Evolutionary conservation across 2,113 vertebrate genomes (phyloP), one percentile per base, ranked within the genome.

Genomic region (Aegithalos caudatus): DNA sequence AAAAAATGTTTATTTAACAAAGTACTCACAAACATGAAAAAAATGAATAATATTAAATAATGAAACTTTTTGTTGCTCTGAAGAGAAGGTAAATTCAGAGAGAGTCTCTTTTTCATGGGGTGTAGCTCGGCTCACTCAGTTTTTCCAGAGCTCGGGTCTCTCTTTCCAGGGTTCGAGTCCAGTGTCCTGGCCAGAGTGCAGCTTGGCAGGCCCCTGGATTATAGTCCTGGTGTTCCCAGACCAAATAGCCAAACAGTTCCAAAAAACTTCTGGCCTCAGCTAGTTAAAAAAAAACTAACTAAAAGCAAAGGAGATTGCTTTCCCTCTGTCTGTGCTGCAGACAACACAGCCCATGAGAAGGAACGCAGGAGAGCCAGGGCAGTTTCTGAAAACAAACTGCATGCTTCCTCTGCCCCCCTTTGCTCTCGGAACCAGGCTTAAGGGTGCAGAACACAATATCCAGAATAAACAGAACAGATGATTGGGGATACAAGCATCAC

Each of bases 81-180:
- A 53, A 65, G 48, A 65, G 22, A 29, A 7, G 25, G 38, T 9
- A 14, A 44, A 44, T 44, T 53, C 38, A 79, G 38, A 29, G 10
- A 40, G 14, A n/a, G 11, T 44, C 19, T n/a, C 11, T 64, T 65
- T 65, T 44, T 3, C 6, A 0, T 53, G 48, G 31, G 19, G 12
- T 53, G 38, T 24, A 35, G 48, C 38, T 35, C 1, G 0, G 19
- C 31, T 79, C 9, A 2, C 48, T 23, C 60, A 13, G 12, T 35
- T 64, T 29, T n/a, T 62, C 10, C 2, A 0, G 44, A 9, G 21
- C 21, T 60, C 1, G 1, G 22, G 22, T 61, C 35, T 20, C 38
- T 25, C 27, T 61, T 42, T n/a, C 29, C 0, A 1, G 38, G 48
- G 19, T 44, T 79, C 1, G 4, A 20, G 31, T 11, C 6, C 1